Evolutionary conservation across 2,113 vertebrate species (phyloP).

Genomic region (Candoia aspera): DNA sequence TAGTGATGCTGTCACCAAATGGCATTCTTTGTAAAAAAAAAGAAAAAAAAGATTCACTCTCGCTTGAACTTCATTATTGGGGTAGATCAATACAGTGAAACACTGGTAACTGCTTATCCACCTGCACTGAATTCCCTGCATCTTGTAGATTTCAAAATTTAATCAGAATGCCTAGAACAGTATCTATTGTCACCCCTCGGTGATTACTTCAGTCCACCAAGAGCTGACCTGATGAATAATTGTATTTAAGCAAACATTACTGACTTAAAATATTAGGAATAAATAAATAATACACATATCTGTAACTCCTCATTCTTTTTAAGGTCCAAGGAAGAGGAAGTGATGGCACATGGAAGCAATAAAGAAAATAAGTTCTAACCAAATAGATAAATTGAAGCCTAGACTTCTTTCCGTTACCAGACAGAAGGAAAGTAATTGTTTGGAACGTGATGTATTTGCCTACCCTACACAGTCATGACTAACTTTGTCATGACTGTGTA

Average conservation of each 20-base stretch:
- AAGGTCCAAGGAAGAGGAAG: slow-evolving; percentile 45
- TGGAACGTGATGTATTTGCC: slow-evolving; percentile 10
- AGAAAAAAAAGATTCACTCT: neutral
- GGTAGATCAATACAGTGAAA: neutral
- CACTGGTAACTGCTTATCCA: neutral
- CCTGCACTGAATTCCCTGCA: neutral
- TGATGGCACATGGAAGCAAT: neutral
- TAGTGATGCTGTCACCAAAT: neutral
- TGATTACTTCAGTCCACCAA: neutral
- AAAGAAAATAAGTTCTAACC: neutral
- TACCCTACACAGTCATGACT: slow-evolving; percentile 32
- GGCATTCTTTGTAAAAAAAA: neutral
- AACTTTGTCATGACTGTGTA: slow-evolving; percentile 26
- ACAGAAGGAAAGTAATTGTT: slow-evolving; percentile 37
- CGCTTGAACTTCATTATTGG: neutral
- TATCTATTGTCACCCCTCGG: neutral
- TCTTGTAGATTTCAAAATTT: neutral
- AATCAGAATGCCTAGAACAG: neutral
- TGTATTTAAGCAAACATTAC: neutral
- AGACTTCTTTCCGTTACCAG: slow-evolving; percentile 13
- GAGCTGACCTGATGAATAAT: neutral
- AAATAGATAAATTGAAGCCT: slow-evolving; percentile 1
- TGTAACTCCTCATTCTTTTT: neutral
- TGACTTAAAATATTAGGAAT: neutral
- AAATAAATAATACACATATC: neutral